Evolutionary conservation across 2,888 invertebrate species (phyloP).

Genomic region (Microplitis deprimator): DNA sequence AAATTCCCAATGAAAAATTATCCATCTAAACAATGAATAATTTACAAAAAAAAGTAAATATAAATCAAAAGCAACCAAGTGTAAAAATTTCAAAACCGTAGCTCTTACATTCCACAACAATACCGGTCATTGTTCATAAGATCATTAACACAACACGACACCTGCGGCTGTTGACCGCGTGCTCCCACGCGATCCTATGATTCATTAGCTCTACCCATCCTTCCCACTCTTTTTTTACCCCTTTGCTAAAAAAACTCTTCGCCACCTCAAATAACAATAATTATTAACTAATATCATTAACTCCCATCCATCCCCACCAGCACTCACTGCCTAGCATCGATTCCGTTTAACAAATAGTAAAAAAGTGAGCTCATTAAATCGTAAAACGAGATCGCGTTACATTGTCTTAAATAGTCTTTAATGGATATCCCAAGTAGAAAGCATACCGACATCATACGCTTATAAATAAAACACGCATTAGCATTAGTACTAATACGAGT

Average conservation of each 20-base stretch:
- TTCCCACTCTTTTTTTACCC: too few relatives aligned
- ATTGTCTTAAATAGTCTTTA: conserved; percentile 64
- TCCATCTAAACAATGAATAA: too few relatives aligned
- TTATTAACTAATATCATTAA: too few relatives aligned
- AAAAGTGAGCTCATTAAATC: conserved; percentile 51
- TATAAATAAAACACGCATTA: background rate
- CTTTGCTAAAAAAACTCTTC: conserved; percentile 28
- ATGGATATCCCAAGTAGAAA: conserved; percentile 46
- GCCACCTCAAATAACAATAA: too few relatives aligned
- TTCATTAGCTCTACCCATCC: background rate
- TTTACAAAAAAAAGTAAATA: conserved; percentile 7
- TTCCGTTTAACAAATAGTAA: background rate
- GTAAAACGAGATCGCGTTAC: conserved; percentile 64
- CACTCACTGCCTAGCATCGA: too few relatives aligned
- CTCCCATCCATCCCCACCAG: too few relatives aligned
- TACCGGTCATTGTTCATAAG: conserved; percentile 24
- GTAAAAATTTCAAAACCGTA: background rate
- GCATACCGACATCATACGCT: background rate
- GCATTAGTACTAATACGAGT: background rate
- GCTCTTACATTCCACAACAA: conserved; percentile 14
- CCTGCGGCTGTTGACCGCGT: conserved; percentile 29
- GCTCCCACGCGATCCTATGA: conserved; percentile 26
- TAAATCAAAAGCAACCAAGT: background rate
- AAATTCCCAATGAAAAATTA: too few relatives aligned
- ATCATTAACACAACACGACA: conserved; percentile 31